Conservation (phyloP, 2,888 invertebrate genomes). For the Apotomis capreana region DNA sequence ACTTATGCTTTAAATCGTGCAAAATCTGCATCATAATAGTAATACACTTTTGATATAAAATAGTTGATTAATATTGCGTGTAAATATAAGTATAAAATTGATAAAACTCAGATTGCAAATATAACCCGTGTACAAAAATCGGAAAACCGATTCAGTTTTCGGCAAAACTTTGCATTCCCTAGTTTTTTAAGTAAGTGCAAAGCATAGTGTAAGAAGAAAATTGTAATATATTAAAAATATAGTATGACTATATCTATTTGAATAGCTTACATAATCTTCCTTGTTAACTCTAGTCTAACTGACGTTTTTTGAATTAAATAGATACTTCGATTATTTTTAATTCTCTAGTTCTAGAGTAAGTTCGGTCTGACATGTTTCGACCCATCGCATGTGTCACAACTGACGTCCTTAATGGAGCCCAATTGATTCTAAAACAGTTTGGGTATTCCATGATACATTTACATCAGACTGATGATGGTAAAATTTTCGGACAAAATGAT, state of each 20-base stretch:
- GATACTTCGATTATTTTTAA: slow-evolving; percentile 37
- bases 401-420: background rate
- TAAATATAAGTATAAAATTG: background rate
- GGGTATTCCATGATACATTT: slow-evolving; percentile 25
- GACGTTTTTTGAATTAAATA: slow-evolving; percentile 33
- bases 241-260: slow-evolving; percentile 40
- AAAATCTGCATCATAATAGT: background rate
- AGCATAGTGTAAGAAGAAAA: slow-evolving; percentile 37
- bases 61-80: background rate
- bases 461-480: background rate
- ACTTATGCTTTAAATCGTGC: slow-evolving; percentile 1
- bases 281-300: slow-evolving; percentile 33
- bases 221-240: slow-evolving; percentile 39
- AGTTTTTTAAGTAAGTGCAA: slow-evolving; percentile 36
- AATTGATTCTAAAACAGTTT: slow-evolving; percentile 13
- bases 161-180: slow-evolving; percentile 19
- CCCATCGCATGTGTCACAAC: slow-evolving; percentile 41
- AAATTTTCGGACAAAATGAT: background rate
- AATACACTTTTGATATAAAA: background rate
- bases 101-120: background rate
- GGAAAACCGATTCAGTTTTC: background rate
- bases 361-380: slow-evolving; percentile 22
- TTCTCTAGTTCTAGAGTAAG: slow-evolving; percentile 34
- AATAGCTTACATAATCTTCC: slow-evolving; percentile 38
- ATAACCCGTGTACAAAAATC: slow-evolving; percentile 2